Percentiles rank a stretch among this genome's conserved stretches.
These are phyloP conservation scores for Monodelphis domestica DNA, from an alignment of 2,797 vertebrate genomes.

Conservation along the genomic window DNA sequence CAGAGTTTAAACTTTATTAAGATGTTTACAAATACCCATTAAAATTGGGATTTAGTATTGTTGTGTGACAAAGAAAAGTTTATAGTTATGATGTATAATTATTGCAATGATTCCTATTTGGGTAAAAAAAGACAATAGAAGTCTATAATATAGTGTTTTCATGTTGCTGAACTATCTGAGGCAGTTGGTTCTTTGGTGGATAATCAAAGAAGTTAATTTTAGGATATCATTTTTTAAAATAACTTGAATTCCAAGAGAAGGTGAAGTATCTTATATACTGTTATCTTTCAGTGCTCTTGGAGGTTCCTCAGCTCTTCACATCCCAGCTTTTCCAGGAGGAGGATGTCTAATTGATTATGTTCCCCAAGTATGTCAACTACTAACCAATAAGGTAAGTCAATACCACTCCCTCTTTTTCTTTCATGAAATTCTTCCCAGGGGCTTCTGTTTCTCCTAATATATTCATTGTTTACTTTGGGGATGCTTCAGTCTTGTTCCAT, in stretches of 20 bases:
- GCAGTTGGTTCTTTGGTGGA: not conserved
- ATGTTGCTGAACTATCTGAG: not conserved
- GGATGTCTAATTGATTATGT: constrained; percentile 99
- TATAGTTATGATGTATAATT: not conserved
- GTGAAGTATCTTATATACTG: constrained; percentile 30
- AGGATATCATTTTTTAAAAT: not conserved
- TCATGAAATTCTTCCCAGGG: not conserved
- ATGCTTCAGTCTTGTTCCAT: fast-evolving
- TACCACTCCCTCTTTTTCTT: not conserved
- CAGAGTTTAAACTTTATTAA: not conserved
- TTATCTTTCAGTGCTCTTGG: constrained; percentile 92
- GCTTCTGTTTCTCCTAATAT: not conserved
- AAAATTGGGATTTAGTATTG: not conserved
- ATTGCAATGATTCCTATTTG: not conserved
- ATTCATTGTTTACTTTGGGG: fast-evolving
- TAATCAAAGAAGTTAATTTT: not conserved
- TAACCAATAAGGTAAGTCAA: constrained; percentile 95
- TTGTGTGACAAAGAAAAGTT: constrained; percentile 14
- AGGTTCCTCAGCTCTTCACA: constrained; percentile 96
- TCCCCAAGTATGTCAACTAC: constrained; percentile 97
- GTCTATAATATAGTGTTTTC: not conserved
- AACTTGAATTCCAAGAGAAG: constrained; percentile 34
- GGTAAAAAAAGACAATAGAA: constrained; percentile 32
- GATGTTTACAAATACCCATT: constrained; percentile 1
- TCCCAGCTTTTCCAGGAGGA: constrained; percentile 96